Percentiles rank a stretch among this genome's conserved stretches.
Conservation (phyloP, 2,113 vertebrate genomes). For the Noturus placidus region DNA sequence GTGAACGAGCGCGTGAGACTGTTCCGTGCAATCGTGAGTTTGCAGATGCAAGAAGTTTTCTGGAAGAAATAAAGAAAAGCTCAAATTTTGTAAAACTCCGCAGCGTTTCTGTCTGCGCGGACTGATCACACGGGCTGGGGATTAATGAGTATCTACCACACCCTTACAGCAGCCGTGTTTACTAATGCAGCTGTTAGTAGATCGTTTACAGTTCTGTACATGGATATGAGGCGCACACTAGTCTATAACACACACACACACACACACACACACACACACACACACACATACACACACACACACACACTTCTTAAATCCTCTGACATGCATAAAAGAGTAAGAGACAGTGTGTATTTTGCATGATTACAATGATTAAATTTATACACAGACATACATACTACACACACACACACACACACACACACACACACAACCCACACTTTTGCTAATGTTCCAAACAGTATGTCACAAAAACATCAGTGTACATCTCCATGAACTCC, state of each 20-base stretch:
- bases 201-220: not conserved
- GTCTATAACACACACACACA: conserved; percentile 17
- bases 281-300: not conserved
- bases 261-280: conserved; percentile 35
- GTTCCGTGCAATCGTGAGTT: no score
- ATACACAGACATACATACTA: not conserved
- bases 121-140: no score
- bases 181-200: not conserved
- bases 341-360: no score
- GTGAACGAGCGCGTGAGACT: no score
- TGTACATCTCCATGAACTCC: not conserved
- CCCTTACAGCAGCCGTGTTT: no score
- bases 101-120: no score
- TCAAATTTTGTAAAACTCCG: no score
- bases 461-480: not conserved
- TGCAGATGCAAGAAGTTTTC: no score
- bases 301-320: not conserved
- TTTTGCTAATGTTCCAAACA: not conserved
- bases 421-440: not conserved
- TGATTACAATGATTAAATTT: no score
- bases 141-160: no score
- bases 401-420: conserved; percentile 17
- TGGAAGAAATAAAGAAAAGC: no score
- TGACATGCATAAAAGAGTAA: not conserved
- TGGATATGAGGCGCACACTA: not conserved